phyloP scores from a whole-genome alignment of 2,797 vertebrate species.

The Galagoides demidoff region DNA sequence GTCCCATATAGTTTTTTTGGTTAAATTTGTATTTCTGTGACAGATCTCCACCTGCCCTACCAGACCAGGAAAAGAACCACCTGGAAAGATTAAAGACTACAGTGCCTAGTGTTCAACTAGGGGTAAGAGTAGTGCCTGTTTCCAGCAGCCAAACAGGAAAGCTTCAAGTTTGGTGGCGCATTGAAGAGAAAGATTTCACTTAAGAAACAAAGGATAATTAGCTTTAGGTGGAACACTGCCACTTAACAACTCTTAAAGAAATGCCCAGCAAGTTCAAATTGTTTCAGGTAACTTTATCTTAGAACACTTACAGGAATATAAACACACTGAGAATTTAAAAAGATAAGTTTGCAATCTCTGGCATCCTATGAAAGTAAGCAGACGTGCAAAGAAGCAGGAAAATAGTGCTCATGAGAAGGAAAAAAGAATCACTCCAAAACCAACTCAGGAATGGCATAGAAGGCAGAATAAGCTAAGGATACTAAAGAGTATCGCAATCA shows the following conservation, averaged over 20 bases:
- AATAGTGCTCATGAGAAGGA: neutral
- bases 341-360: neutral
- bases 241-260: neutral
- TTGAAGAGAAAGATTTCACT: neutral
- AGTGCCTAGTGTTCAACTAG: neutral
- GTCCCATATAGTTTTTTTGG: neutral
- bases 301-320: neutral
- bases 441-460: neutral
- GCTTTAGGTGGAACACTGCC: neutral
- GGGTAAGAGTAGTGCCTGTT: neutral
- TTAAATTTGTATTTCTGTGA: neutral
- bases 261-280: neutral
- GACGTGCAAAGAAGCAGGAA: neutral
- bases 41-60: rapidly evolving
- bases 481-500: neutral
- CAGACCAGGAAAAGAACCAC: neutral
- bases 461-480: neutral
- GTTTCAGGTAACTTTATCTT: neutral
- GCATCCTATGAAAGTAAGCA: neutral
- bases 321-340: neutral
- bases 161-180: no score
- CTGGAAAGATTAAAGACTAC: neutral
- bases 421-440: neutral
- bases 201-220: neutral
- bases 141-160: neutral